Evolutionary conservation across 1,140 invertebrate species (phyloP).

Genomic region (Pantala flavescens): DNA sequence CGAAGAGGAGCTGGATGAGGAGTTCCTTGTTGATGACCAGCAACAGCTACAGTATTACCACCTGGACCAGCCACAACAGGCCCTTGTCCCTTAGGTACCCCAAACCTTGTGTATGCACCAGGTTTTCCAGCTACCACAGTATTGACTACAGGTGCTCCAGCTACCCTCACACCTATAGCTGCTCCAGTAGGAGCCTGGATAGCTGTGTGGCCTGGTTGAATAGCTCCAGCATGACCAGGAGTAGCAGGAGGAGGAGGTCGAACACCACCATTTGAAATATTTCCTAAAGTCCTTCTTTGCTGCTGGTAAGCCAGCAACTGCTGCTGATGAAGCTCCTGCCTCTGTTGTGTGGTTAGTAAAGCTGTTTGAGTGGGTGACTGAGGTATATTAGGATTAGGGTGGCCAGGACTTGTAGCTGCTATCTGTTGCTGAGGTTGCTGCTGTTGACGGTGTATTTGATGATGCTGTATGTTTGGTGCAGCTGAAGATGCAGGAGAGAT

Average conservation of each 20-base stretch:
- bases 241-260: conserved; percentile 22
- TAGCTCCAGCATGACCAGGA: background rate
- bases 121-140: background rate
- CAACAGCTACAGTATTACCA: background rate
- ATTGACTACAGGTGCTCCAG: background rate
- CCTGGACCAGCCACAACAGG: background rate
- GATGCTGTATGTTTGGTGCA: background rate
- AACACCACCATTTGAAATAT: conserved; percentile 39
- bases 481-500: background rate
- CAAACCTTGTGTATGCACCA: background rate
- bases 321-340: conserved; percentile 18
- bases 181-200: background rate
- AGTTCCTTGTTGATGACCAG: background rate
- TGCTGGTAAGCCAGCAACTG: conserved; percentile 17
- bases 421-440: background rate
- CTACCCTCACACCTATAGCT: background rate
- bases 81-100: background rate
- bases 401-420: background rate
- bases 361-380: background rate
- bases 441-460: background rate
- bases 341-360: background rate
- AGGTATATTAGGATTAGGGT: background rate
- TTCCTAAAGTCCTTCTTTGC: conserved; percentile 38
- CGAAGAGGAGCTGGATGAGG: conserved; percentile 31
- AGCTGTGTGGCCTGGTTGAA: background rate